These are phyloP conservation scores for Linurgus olivaceus DNA, from an alignment of 2,797 vertebrate genomes.

Conservation along the genomic window DNA sequence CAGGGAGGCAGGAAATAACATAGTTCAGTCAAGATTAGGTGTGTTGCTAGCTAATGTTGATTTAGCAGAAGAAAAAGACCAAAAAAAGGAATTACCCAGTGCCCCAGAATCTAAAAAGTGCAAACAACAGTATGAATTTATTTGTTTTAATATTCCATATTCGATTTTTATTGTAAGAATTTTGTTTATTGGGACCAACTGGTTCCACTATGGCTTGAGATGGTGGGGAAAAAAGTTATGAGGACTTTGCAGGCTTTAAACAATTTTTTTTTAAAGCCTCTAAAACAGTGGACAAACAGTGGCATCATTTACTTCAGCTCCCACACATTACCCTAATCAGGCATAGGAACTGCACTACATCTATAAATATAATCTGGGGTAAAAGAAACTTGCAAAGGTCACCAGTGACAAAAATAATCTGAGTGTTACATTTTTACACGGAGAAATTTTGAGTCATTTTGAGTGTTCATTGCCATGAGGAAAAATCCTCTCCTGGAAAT, in stretches of 20 bases:
- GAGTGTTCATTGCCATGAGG: not conserved
- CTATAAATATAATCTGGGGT: not conserved
- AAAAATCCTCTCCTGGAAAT: not conserved
- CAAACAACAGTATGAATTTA: not conserved
- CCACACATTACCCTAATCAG: not conserved
- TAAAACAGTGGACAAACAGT: not conserved
- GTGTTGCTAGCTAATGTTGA: conserved; percentile 51
- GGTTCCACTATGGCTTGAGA: not conserved
- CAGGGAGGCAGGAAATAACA: conserved; percentile 67
- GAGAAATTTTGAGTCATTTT: not conserved
- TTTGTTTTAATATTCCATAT: not conserved
- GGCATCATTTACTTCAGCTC: not conserved
- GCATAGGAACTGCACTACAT: not conserved
- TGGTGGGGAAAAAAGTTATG: not conserved
- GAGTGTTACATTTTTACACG: not conserved
- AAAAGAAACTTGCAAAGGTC: not conserved
- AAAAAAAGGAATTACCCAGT: not conserved
- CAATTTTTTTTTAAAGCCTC: not conserved
- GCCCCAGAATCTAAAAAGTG: not conserved
- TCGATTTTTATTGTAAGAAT: not conserved
- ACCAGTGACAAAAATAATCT: not conserved
- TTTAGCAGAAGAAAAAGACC: conserved; percentile 21
- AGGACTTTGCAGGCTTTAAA: not conserved
- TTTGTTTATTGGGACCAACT: not conserved
- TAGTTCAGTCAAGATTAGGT: conserved; percentile 57